Percentiles rank a stretch among this genome's conserved stretches.
phyloP scores from a whole-genome alignment of 2,888 invertebrate genomes.

The Malacosoma neustria region DNA sequence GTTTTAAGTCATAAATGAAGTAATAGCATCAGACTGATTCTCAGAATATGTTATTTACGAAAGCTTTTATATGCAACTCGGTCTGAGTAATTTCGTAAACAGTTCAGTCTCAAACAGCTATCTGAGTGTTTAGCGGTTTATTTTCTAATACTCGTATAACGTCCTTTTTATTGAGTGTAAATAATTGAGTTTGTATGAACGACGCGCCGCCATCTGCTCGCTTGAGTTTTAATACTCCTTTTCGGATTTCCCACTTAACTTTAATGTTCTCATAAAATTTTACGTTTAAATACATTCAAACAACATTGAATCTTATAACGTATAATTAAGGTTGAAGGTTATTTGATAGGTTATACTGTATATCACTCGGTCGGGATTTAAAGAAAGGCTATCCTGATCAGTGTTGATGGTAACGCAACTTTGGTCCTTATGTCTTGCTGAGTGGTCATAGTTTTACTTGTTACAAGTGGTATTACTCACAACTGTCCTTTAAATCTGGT shows the following conservation, averaged over 20 bases:
- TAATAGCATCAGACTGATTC: neutral
- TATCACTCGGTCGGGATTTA: constrained; percentile 48
- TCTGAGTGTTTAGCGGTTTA: constrained; percentile 46
- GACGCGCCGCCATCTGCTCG: constrained; percentile 61
- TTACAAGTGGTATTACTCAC: constrained; percentile 18
- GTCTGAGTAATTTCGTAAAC: constrained; percentile 32
- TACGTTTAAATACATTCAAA: constrained; percentile 30
- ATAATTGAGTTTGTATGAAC: constrained; percentile 71
- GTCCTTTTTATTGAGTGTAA: constrained; percentile 74
- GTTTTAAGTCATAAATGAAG: neutral
- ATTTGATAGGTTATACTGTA: constrained; percentile 24
- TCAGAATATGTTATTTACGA: constrained; percentile 3
- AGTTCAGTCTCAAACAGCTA: constrained; percentile 20
- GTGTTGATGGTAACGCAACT: constrained; percentile 29
- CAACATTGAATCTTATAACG: constrained; percentile 32
- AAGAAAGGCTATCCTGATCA: constrained; percentile 40
- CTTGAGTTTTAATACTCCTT: constrained; percentile 60
- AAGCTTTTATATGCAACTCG: constrained; percentile 2
- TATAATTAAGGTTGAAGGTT: constrained; percentile 28
- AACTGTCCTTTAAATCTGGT: constrained; percentile 30
- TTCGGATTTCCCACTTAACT: constrained; percentile 73
- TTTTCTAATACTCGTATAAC: constrained; percentile 68
- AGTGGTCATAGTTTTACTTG: constrained; percentile 36
- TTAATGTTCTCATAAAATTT: constrained; percentile 68
- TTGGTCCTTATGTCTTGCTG: constrained; percentile 30